Percentiles rank a stretch among this genome's conserved stretches.
Conservation (phyloP, 2,888 invertebrate genomes). For the Rhamnusium bicolor region DNA sequence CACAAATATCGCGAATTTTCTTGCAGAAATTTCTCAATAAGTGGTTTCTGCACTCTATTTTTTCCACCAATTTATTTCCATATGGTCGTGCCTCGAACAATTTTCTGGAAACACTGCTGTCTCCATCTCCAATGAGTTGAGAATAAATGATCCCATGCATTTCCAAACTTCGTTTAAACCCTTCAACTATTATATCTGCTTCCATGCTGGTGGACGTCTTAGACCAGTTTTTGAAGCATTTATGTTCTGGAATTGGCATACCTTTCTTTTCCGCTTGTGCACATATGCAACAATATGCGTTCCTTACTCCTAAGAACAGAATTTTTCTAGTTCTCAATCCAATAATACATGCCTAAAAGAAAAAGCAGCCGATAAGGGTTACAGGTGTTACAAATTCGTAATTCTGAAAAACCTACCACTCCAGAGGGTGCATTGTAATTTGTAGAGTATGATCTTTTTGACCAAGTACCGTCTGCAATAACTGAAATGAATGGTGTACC, state of each 20-base stretch:
- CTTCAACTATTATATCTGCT: no score
- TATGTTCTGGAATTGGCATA: not conserved
- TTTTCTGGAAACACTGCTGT: slow-evolving; percentile 17
- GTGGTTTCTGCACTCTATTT: slow-evolving; percentile 20
- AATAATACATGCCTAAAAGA: not conserved
- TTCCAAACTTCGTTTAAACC: no score
- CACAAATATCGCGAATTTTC: not conserved
- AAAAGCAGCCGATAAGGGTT: not conserved
- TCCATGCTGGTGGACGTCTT: no score
- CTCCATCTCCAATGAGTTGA: slow-evolving; percentile 1
- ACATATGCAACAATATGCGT: not conserved
- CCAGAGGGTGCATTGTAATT: slow-evolving; percentile 60
- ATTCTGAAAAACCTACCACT: not conserved
- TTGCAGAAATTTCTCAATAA: slow-evolving; percentile 14
- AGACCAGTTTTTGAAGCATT: not conserved
- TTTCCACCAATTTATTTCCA: not conserved
- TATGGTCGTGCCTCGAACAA: slow-evolving; percentile 2
- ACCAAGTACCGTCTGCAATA: slow-evolving; percentile 58
- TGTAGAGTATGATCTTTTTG: slow-evolving; percentile 52
- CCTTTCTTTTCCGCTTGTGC: not conserved
- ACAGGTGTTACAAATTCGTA: no score
- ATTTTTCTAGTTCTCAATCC: not conserved
- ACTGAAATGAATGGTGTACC: slow-evolving; percentile 73
- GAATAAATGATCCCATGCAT: not conserved
- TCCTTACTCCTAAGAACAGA: not conserved